Conservation (phyloP, 2,113 vertebrate species). For the Brachypteracias leptosomus region DNA sequence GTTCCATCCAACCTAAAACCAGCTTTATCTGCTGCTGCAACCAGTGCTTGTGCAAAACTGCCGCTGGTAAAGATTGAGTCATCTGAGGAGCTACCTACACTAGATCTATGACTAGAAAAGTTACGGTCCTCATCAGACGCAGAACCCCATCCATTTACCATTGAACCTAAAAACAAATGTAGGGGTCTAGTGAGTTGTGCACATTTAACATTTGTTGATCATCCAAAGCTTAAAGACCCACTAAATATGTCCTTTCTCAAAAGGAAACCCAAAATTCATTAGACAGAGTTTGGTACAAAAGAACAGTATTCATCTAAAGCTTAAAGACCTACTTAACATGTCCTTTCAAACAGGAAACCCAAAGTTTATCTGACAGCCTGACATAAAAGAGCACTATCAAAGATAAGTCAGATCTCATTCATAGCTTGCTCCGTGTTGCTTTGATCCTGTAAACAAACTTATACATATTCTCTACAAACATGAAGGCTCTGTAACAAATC, state of each 20-base stretch:
- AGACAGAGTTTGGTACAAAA: not conserved
- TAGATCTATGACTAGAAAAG: slow-evolving; percentile 97
- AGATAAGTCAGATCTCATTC: not conserved
- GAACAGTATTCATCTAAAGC: not conserved
- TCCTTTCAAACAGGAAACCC: not conserved
- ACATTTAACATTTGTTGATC: slow-evolving; percentile 18
- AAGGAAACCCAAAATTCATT: not conserved
- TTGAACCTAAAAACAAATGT: slow-evolving; percentile 93
- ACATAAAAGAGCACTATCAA: not conserved
- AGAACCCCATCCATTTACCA: slow-evolving; percentile 99
- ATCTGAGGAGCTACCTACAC: slow-evolving; percentile 93
- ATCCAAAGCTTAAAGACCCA: slow-evolving; percentile 38
- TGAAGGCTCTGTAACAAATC: not conserved
- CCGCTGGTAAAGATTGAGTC: slow-evolving; percentile 94
- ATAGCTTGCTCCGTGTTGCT: not conserved
- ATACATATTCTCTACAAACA: not conserved
- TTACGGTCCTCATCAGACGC: slow-evolving; percentile 95
- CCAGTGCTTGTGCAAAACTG: slow-evolving; percentile 94
- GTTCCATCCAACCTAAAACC: slow-evolving; percentile 95
- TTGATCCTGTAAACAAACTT: not conserved
- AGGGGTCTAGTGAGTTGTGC: slow-evolving; percentile 75
- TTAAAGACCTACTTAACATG: not conserved
- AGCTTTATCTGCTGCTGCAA: slow-evolving; percentile 95
- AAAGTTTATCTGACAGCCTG: not conserved
- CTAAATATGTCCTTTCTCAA: not conserved